These are phyloP conservation scores for Oreamnos americanus DNA, from an alignment of 2,113 vertebrate genomes.

Conservation along the genomic window DNA sequence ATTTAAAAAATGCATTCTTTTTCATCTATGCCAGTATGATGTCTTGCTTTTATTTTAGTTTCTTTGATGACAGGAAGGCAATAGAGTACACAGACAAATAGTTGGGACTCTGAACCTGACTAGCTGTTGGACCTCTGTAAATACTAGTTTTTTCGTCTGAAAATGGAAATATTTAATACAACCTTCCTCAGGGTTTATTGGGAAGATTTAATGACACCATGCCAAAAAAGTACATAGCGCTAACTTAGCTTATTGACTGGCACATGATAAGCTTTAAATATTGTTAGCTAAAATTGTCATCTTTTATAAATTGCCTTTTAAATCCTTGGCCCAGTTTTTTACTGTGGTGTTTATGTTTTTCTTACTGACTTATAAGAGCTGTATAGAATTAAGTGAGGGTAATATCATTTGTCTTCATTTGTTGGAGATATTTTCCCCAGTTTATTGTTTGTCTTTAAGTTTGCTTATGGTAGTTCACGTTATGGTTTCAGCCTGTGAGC, in stretches of 20 bases:
- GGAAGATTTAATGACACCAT: background rate
- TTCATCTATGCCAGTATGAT: background rate
- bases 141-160: background rate
- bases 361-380: background rate
- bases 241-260: background rate
- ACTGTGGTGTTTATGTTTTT: background rate
- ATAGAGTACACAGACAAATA: background rate
- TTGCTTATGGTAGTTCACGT: background rate
- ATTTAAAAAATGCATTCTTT: background rate
- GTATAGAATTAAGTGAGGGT: background rate
- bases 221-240: background rate
- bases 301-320: background rate
- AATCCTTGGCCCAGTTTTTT: background rate
- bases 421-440: background rate
- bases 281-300: background rate
- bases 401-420: background rate
- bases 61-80: background rate
- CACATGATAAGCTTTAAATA: background rate
- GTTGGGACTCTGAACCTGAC: background rate
- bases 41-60: background rate
- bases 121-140: background rate
- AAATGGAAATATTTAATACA: background rate
- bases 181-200: background rate
- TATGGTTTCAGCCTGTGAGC: background rate
- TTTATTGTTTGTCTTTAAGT: constrained; percentile 9